phyloP scores from a whole-genome alignment of 2,113 vertebrate genomes.

The Oenanthe melanoleuca region DNA sequence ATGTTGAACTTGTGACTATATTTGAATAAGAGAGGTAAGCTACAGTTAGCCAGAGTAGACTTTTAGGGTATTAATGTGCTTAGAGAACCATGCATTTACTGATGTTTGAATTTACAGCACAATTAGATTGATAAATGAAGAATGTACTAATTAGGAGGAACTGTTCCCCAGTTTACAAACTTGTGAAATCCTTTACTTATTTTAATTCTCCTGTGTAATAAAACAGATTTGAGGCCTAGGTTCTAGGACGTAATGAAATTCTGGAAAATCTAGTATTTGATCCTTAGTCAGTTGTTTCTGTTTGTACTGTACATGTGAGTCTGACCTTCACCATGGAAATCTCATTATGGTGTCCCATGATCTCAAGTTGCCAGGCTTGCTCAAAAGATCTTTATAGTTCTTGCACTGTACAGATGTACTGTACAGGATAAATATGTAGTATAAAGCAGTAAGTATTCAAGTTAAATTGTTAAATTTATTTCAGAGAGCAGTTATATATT shows the following conservation, averaged over 20 bases:
- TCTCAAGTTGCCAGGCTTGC: neutral
- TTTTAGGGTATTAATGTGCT: neutral
- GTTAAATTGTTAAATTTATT: neutral
- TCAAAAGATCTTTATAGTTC: neutral
- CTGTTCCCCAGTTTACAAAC: neutral
- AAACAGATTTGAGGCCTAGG: neutral
- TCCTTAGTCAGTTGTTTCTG: neutral
- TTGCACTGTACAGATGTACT: neutral
- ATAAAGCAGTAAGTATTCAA: neutral
- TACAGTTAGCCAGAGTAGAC: neutral
- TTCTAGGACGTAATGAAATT: neutral
- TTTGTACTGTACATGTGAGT: neutral
- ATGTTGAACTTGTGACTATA: neutral
- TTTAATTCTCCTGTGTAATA: neutral
- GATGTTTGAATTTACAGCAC: neutral
- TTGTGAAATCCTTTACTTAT: neutral
- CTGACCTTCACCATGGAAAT: neutral
- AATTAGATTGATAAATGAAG: neutral
- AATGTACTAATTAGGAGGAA: neutral
- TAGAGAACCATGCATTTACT: neutral
- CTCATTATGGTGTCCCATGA: neutral
- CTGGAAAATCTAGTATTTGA: neutral
- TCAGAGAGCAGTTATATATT: neutral
- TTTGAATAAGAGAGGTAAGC: neutral
- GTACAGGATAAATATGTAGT: neutral